A percentile compares a stretch with the other conserved stretches of the same genome.
These are phyloP conservation scores for Hippocampus abdominalis DNA, from an alignment of 2,113 vertebrate species.

Conservation along the genomic window DNA sequence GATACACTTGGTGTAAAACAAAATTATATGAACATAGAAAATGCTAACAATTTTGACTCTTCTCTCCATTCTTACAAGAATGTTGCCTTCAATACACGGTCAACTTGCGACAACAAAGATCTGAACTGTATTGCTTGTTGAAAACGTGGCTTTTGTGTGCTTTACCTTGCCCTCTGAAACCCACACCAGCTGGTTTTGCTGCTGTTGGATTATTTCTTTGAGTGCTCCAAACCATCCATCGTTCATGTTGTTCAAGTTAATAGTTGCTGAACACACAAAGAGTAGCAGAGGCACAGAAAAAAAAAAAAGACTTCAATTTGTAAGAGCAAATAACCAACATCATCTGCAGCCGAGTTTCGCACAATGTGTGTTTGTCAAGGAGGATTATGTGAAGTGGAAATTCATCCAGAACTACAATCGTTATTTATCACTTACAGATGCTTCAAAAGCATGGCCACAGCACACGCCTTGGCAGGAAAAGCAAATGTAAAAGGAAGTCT, in stretches of 20 bases:
- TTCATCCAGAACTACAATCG: not conserved
- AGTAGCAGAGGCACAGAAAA: not conserved
- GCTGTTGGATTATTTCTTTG: constrained; percentile 91
- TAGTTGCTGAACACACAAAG: constrained; percentile 79
- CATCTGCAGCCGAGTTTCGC: not conserved
- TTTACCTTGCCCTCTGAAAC: constrained; percentile 98
- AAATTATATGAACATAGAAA: not conserved
- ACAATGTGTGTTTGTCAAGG: not conserved
- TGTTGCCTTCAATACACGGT: not conserved
- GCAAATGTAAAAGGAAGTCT: not conserved
- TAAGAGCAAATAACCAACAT: not conserved
- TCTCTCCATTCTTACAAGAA: not conserved
- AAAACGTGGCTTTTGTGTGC: not conserved
- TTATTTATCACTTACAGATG: constrained; percentile 8
- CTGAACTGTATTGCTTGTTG: not conserved
- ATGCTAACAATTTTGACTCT: not conserved
- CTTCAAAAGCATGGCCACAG: constrained; percentile 8
- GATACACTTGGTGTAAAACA: not conserved
- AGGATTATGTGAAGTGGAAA: constrained; percentile 1
- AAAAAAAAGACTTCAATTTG: constrained; percentile 5
- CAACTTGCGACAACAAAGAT: not conserved
- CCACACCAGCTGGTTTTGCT: constrained; percentile 98
- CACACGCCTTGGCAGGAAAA: constrained; percentile 9
- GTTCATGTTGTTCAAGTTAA: constrained; percentile 98
- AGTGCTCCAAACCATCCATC: constrained; percentile 97